These are phyloP conservation scores for Centropus unirufus DNA, from an alignment of 2,113 vertebrate genomes.

Conservation along the genomic window DNA sequence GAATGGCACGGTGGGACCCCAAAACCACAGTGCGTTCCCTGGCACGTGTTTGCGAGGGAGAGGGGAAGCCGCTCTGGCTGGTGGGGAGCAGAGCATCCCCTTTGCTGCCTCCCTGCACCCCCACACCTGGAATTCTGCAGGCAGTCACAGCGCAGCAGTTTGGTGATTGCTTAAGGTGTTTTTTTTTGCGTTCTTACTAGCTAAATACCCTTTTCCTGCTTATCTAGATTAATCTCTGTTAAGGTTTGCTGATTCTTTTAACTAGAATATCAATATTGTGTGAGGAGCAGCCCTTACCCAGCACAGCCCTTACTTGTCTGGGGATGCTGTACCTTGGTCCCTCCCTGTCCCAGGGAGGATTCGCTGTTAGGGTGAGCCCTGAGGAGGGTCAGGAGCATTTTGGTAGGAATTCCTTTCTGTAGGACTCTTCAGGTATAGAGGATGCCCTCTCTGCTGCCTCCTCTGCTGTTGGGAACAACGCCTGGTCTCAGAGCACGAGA, in stretches of 20 bases:
- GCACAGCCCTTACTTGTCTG: not conserved
- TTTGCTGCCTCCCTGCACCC: not conserved
- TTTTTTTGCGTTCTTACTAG: not conserved
- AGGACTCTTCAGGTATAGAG: not conserved
- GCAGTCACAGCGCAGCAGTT: not conserved
- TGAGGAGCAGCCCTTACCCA: not conserved
- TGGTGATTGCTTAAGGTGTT: not conserved
- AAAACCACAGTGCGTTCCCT: not conserved
- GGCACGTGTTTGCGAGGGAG: accelerated
- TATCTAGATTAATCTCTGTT: not conserved
- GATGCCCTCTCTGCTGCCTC: not conserved
- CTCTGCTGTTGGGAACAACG: not conserved
- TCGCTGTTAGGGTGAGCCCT: not conserved
- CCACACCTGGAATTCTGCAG: not conserved
- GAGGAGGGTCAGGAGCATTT: not conserved
- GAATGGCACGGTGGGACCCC: accelerated
- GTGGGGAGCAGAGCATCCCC: not conserved
- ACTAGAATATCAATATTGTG: not conserved
- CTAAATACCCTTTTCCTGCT: not conserved
- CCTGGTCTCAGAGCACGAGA: not conserved
- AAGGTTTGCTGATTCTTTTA: slow-evolving; percentile 1
- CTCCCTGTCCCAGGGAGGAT: not conserved
- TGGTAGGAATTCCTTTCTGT: not conserved
- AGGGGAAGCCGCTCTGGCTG: not conserved
- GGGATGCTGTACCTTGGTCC: accelerated